phyloP scores from a whole-genome alignment of 2,113 vertebrate species.

The Chaetops frenatus region DNA sequence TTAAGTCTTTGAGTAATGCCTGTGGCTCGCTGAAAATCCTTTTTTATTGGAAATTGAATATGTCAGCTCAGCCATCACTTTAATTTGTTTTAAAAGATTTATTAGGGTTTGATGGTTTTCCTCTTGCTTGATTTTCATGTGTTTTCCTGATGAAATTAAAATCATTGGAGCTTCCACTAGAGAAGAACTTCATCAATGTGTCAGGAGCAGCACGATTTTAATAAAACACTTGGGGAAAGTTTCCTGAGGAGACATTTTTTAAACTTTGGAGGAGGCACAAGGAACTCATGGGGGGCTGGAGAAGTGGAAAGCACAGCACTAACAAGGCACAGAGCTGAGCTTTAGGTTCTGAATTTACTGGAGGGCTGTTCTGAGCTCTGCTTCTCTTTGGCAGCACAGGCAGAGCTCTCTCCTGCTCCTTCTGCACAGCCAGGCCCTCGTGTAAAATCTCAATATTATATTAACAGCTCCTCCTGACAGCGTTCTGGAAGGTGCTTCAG shows the following conservation, averaged over 20 bases:
- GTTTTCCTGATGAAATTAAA: constrained; percentile 57
- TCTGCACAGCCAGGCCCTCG: background rate
- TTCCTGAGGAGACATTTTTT: background rate
- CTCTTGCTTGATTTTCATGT: constrained; percentile 14
- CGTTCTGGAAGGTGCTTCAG: background rate
- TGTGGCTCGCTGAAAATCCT: background rate
- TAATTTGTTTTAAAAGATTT: constrained; percentile 66
- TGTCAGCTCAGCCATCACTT: constrained; percentile 44
- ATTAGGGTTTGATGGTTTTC: constrained; percentile 44
- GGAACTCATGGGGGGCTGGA: background rate
- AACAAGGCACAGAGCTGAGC: background rate
- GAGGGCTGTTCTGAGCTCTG: background rate
- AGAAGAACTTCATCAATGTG: constrained; percentile 38
- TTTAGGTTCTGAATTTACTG: background rate
- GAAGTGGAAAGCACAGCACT: background rate
- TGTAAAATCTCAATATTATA: background rate
- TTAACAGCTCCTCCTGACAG: background rate
- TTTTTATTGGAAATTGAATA: constrained; percentile 38
- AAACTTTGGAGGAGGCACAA: background rate
- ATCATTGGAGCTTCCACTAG: constrained; percentile 24
- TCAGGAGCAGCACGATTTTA: background rate
- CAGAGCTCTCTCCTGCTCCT: background rate
- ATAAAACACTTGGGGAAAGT: background rate
- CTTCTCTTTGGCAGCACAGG: background rate
- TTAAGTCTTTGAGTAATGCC: constrained; percentile 35